Conservation (phyloP, 1,140 invertebrate genomes). For the Temnothorax curvispinosus region DNA sequence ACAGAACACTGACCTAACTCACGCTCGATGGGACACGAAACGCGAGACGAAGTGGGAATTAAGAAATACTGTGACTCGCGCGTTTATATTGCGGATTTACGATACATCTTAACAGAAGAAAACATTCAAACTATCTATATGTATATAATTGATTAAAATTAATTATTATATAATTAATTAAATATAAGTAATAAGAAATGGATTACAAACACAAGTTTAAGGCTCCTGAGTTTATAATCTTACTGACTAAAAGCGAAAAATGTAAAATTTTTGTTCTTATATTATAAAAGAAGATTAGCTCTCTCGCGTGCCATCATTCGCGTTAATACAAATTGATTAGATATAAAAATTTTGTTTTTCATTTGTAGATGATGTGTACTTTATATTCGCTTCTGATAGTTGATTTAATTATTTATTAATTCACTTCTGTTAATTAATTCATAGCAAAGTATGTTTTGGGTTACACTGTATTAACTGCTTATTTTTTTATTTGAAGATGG, state of each 20-base stretch:
- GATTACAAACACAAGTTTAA: background rate
- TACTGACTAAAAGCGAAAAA: background rate
- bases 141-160: background rate
- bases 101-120: background rate
- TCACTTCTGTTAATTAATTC: no score
- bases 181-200: background rate
- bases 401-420: no score
- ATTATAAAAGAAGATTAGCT: background rate
- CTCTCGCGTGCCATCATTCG: background rate
- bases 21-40: background rate
- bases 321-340: background rate
- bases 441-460: no score
- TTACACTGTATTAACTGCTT: no score
- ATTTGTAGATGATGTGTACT: no score
- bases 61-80: background rate
- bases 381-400: no score
- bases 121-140: background rate
- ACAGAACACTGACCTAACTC: constrained; percentile 37
- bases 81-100: background rate
- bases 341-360: no score
- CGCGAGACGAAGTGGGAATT: background rate
- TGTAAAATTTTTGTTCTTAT: background rate
- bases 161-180: background rate
- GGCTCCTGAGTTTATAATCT: background rate
- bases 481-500: no score